phyloP scores from a whole-genome alignment of 2,888 invertebrate genomes.

The Chaetoderma sp. region DNA sequence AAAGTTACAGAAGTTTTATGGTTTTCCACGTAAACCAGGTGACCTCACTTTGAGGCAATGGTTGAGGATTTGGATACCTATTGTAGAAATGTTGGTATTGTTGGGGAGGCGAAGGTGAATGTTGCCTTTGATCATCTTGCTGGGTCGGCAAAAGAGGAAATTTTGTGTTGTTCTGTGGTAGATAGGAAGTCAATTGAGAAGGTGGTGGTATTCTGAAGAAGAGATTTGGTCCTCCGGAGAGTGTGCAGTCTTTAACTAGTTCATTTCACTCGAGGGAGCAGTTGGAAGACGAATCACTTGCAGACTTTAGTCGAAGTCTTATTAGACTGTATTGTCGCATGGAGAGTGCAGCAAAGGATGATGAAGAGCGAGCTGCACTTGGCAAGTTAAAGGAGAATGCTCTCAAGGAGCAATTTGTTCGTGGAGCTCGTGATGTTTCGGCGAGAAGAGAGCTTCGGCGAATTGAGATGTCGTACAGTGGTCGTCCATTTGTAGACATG shows the following conservation, averaged over 20 bases:
- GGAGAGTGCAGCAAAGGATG: background rate
- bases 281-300: background rate
- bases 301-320: background rate
- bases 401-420: background rate
- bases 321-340: background rate
- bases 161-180: background rate
- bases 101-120: background rate
- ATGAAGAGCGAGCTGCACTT: background rate
- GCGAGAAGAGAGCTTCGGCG: background rate
- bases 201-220: background rate
- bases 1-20: background rate
- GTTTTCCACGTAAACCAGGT: background rate
- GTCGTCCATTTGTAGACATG: background rate
- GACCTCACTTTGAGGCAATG: too few relatives aligned
- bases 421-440: background rate
- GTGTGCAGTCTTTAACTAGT: background rate
- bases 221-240: background rate
- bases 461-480: background rate
- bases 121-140: too few relatives aligned
- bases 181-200: background rate
- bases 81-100: background rate
- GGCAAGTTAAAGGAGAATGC: background rate
- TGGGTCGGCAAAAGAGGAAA: too few relatives aligned
- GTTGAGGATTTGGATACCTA: background rate
- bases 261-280: background rate